A percentile compares a stretch with the other conserved stretches of the same genome.
Evolutionary conservation across 2,888 invertebrate genomes (phyloP).

Genomic region (Pardosa pseudoannulata): DNA sequence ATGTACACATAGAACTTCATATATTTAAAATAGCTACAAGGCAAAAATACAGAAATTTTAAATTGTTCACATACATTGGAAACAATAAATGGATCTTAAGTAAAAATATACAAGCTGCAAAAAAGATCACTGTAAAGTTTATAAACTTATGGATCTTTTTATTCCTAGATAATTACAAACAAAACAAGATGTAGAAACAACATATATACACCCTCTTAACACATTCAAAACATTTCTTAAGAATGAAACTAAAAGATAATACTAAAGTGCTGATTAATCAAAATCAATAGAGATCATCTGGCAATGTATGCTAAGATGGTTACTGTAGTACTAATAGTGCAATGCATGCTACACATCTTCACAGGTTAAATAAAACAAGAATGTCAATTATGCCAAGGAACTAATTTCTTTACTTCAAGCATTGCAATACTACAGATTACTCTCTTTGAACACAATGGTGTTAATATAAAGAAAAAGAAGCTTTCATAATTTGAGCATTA

Average conservation of each 20-base stretch:
- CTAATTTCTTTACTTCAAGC: background rate
- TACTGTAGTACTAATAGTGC: too few relatives aligned
- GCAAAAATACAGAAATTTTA: background rate
- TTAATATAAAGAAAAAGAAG: background rate
- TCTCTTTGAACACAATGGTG: background rate
- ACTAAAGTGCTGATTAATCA: background rate
- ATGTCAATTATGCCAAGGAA: background rate
- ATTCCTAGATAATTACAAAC: too few relatives aligned
- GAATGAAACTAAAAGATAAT: too few relatives aligned
- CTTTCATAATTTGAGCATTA: background rate
- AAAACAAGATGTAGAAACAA: too few relatives aligned
- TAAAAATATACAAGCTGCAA: background rate
- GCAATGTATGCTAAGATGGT: too few relatives aligned
- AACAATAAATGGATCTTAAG: background rate
- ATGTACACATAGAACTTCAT: conserved; percentile 11
- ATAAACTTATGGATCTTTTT: background rate
- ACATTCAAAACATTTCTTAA: too few relatives aligned
- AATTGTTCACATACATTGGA: background rate
- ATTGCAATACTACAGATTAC: background rate
- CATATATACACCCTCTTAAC: too few relatives aligned
- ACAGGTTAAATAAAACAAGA: background rate
- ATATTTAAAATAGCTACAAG: background rate
- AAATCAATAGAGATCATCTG: background rate
- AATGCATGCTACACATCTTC: background rate
- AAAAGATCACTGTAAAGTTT: too few relatives aligned